Conservation (phyloP, 2,888 invertebrate genomes). For the Drosophila diplacantha region DNA sequence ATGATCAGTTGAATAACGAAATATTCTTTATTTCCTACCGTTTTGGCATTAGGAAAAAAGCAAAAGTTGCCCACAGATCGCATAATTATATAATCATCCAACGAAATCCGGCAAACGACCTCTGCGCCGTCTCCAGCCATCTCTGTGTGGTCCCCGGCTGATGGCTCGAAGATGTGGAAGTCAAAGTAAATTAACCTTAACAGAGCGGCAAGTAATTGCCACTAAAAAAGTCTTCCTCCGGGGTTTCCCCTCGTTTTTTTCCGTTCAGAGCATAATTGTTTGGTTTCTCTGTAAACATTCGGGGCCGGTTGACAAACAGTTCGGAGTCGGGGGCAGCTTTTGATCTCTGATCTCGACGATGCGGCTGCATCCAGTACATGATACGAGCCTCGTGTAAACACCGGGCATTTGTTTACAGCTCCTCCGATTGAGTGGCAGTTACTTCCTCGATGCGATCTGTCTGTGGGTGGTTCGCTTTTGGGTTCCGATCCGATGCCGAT, state of each 20-base stretch:
- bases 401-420: slow-evolving; percentile 48
- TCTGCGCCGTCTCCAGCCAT: slow-evolving; percentile 9
- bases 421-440: slow-evolving; percentile 37
- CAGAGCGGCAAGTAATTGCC: slow-evolving; percentile 45
- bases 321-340: slow-evolving; percentile 46
- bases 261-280: slow-evolving; percentile 37
- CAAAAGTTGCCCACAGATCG: slow-evolving; percentile 35
- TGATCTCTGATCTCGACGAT: slow-evolving; percentile 47
- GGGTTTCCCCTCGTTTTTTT: neutral
- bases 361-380: slow-evolving; percentile 30
- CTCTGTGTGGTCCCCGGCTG: slow-evolving; percentile 35
- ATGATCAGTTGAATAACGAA: slow-evolving; percentile 26
- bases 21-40: slow-evolving; percentile 16
- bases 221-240: slow-evolving; percentile 33
- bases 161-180: slow-evolving; percentile 18
- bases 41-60: slow-evolving; percentile 24
- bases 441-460: slow-evolving; percentile 23
- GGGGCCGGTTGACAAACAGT: slow-evolving; percentile 59
- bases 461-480: slow-evolving; percentile 24
- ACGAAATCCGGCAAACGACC: slow-evolving; percentile 31
- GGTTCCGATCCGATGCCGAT: neutral
- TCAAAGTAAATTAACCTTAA: slow-evolving; percentile 43
- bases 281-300: slow-evolving; percentile 65
- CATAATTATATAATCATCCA: slow-evolving; percentile 46
- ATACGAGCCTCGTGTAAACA: slow-evolving; percentile 55